Base-by-base conservation (phyloP, 92 coral and sea anemone species). In the Epizoanthus ramosus region DNA sequence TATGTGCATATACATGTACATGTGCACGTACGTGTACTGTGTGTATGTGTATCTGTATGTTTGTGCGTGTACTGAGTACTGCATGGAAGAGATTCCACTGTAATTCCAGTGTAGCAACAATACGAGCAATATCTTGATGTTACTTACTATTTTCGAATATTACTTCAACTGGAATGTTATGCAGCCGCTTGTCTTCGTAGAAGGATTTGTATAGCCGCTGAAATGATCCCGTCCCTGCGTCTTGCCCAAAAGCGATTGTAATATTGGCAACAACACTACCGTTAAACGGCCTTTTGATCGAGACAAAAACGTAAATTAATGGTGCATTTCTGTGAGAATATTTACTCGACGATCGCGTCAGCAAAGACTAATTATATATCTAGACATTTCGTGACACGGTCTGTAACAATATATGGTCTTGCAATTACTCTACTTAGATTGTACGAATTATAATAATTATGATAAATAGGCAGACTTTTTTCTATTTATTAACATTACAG, bases 151-250 rank as follows among this genome's bases (percentile, higher is more conserved):
- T 45, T 8, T 71, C 75, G 21, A 45, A 71, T 21, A 71, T 17
- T 25, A 71, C 58, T 47, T 71, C 35, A 41, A 71, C 24, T 33
- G 75, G 75, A 41, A 71, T 45, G 58, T 28, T 71, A 56, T 47
- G 8, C 2, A 71, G 58, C 2, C 58, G 75, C 57, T 39, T 71
- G 35, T 41, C 35, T 71, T 71, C 75, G 15, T 71, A 71, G 57
- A 71, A 71, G 23, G 75, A 58, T 71, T 71, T 37, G 57, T 71
- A 71, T 15, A 71, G 2, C n/a, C 50, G 75, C 22, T 71, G 57
- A n/a, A 71, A 71, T 1, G 22, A 18, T 45, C 75, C 57, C 50
- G 58, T 71, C 75, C 75, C 75, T 35, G 57, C 56, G 57, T 39
- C 33, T 45, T 45, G 57, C n/a, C 59, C 75, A 56, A 71, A 71